Percentiles rank a stretch among this genome's conserved stretches.
Conservation (phyloP, 1,140 invertebrate genomes). For the Sitobion miscanthi region DNA sequence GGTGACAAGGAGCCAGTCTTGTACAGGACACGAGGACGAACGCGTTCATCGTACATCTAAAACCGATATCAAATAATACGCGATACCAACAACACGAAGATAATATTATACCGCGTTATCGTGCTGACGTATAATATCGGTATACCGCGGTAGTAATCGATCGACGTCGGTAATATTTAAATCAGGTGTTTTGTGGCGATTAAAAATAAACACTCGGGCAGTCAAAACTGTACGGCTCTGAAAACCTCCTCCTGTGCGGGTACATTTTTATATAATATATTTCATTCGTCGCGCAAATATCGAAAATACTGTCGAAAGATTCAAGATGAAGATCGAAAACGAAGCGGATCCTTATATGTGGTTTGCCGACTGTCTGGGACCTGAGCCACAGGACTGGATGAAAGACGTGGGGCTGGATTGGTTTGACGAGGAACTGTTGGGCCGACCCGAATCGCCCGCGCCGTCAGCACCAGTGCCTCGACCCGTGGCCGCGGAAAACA, state of each 20-base stretch:
- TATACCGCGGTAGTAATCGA: background rate
- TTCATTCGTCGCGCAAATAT: background rate
- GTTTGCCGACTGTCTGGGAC: constrained; percentile 35
- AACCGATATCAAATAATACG: background rate
- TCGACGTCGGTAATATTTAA: background rate
- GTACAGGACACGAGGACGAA: constrained; percentile 20
- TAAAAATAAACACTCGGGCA: background rate
- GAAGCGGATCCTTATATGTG: background rate
- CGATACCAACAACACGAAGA: background rate
- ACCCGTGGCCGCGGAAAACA: background rate
- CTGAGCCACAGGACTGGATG: constrained; percentile 47
- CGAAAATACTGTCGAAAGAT: background rate
- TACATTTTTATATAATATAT: background rate
- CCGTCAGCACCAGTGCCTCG: background rate
- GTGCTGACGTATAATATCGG: background rate
- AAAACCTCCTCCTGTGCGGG: background rate
- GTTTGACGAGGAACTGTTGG: constrained; percentile 50
- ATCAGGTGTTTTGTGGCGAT: background rate
- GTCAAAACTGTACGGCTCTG: background rate
- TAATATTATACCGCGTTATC: background rate
- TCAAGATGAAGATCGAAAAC: constrained; percentile 52
- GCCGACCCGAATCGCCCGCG: background rate
- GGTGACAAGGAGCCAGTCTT: constrained; percentile 30
- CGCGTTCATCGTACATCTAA: background rate
- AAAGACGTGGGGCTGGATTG: constrained; percentile 44